Conservation (phyloP, 2,888 invertebrate genomes). For the Entomobrya multifasciata region DNA sequence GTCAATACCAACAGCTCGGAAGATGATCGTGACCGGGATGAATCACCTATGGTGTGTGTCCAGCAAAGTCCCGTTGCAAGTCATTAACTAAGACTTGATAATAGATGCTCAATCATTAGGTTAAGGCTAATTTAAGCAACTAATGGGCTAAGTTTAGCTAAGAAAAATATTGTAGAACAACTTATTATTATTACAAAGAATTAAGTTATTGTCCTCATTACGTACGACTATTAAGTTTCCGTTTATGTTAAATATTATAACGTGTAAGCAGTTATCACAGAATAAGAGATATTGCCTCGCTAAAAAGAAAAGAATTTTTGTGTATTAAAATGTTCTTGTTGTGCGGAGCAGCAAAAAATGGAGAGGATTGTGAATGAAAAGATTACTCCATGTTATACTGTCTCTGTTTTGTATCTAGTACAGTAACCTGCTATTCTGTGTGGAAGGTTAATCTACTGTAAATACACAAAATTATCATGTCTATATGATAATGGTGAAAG, state of each 20-base stretch:
- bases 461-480: constrained; percentile 27
- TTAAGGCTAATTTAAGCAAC: constrained; percentile 48
- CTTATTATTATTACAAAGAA: background rate
- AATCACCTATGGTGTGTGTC: constrained; percentile 93
- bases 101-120: constrained; percentile 79
- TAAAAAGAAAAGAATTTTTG: constrained; percentile 7
- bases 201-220: constrained; percentile 24
- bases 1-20: constrained; percentile 78
- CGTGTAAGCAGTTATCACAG: background rate
- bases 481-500: constrained; percentile 22
- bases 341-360: background rate
- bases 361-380: background rate
- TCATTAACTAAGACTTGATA: constrained; percentile 84
- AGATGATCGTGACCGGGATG: constrained; percentile 84
- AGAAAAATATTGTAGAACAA: background rate
- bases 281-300: constrained; percentile 39
- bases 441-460: constrained; percentile 25
- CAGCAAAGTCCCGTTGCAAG: constrained; percentile 95
- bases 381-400: constrained; percentile 9
- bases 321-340: constrained; percentile 35
- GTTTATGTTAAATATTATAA: background rate
- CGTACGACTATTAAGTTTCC: constrained; percentile 33
- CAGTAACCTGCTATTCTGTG: background rate
- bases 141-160: constrained; percentile 21
- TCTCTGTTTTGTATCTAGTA: constrained; percentile 36